Evolutionary conservation across 2,888 invertebrate genomes (phyloP), one percentile per base, ranked within the genome.

Genomic region (Gasteruption jaculator): DNA sequence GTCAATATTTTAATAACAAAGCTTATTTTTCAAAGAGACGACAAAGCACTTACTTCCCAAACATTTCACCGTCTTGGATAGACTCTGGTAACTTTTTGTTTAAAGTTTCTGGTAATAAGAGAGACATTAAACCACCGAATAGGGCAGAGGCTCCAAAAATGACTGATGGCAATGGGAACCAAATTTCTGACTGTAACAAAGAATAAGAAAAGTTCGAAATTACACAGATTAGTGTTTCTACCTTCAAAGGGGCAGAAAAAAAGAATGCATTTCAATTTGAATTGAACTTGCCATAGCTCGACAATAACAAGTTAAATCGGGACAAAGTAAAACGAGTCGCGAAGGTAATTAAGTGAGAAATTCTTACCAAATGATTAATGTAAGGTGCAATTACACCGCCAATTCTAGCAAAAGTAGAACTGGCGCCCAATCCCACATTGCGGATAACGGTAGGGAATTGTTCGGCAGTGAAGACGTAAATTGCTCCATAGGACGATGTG

Each of bases 381-480:
- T 78, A 76, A 7, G 81, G 80, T 4, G 81, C 80, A 16, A 80
- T 65, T 27, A 82, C 78, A 24, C 81, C 80, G 10, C 82, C 82
- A 30, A 81, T 66, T 46, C 81, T 68, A 6, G 81, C 81, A 50
- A 76, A 77, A 43, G 79, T 80, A 3, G 81, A 82, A 35, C 79
- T 76, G 6, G 80, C 78, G 7, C 82, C 82, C 27, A 82, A 67
- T 19, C 79, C 81, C 25, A 79, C 79, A 54, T 81, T 82, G 49
- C 82, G 68, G 27, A 86, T 81, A 11, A 83, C 83, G 5, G 85
- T 85, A 11, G 85, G 85, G 57, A 84, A 86, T 61, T 84, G 83
- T 68, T 86, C 85, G 2, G 83, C 82, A 1, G 85, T 81, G 60
- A 84, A 83, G 33, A 85, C 78, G 56, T 85, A 85, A 29, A 85